Base-by-base conservation (phyloP, 2,797 vertebrate genomes). In the Cyclopterus lumpus region DNA sequence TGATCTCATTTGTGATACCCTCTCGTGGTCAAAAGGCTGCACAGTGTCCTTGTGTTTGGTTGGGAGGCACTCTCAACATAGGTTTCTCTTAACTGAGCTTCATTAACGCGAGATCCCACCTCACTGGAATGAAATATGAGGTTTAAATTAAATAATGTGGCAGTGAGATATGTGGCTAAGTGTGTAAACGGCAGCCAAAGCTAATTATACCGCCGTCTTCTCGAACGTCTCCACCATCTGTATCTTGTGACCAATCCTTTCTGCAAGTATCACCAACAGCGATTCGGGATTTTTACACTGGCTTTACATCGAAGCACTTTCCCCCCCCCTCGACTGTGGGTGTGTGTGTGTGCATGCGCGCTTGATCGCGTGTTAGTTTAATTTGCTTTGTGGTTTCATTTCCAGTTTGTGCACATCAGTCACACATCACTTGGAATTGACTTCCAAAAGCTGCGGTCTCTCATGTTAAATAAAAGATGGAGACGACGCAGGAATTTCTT, bases 401-500 rank as follows among this genome's bases (percentile, higher is more conserved):
- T 79, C 20, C 20, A 71, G n/a, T 79, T 74, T 32, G 70, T 22
- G 28, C 34, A 30, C 73, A 79, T 40, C 26, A 28, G 42, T 8
- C 44, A 16, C 28, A 14, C 67, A 42, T 75, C 46, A 28, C 72
- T 75, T 42, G 14, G 55, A 75, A 26, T 15, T 38, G 26, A 64
- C 79, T 70, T 51, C 67, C 44, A 51, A 57, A 80, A 62, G 42
- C 84, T 76, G 66, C 42, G 54, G 67, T 36, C 54, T 67, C 61
- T 79, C 61, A 10, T 64, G 60, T 81, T 69, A 34, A 84, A 80
- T 79, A 71, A 81, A 83, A 82, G 15, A 84, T 89, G 70, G 60
- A 63, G 54, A 42, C 16, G 57, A 81, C 71, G 76, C 36, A 44
- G 69, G 42, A 38, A 79, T 73, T 64, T 59, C 67, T 34, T 70